phyloP scores from a whole-genome alignment of 2,888 invertebrate species.

The Deilephila porcellus region DNA sequence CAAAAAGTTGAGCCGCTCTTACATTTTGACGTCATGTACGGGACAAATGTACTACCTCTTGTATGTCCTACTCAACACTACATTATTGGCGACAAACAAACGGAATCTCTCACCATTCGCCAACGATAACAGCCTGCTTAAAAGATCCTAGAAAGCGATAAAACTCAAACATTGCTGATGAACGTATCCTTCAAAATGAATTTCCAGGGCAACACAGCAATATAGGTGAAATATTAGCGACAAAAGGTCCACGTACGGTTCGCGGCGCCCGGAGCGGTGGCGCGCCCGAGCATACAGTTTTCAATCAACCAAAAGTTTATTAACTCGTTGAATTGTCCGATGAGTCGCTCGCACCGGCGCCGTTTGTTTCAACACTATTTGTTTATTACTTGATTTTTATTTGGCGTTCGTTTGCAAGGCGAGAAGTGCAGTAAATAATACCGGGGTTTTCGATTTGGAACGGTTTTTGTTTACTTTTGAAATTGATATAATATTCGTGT shows the following conservation, averaged over 20 bases:
- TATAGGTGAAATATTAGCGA: background rate
- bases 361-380: background rate
- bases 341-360: slow-evolving; percentile 14
- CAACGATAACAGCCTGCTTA: too few relatives aligned
- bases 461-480: too few relatives aligned
- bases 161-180: too few relatives aligned
- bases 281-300: slow-evolving; percentile 51
- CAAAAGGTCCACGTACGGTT: background rate
- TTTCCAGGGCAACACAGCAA: background rate
- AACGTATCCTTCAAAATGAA: background rate
- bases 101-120: too few relatives aligned
- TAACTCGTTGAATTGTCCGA: slow-evolving; percentile 36
- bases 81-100: too few relatives aligned
- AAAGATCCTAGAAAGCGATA: too few relatives aligned
- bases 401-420: background rate
- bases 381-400: background rate
- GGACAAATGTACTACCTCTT: too few relatives aligned
- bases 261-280: slow-evolving; percentile 41
- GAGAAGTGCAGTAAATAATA: background rate
- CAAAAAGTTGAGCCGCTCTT: too few relatives aligned
- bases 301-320: slow-evolving; percentile 60
- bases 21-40: too few relatives aligned
- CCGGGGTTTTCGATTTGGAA: background rate
- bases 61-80: too few relatives aligned
- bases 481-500: too few relatives aligned